phyloP scores from a whole-genome alignment of 2,113 vertebrate genomes.

The Pollimyrus isidori region DNA sequence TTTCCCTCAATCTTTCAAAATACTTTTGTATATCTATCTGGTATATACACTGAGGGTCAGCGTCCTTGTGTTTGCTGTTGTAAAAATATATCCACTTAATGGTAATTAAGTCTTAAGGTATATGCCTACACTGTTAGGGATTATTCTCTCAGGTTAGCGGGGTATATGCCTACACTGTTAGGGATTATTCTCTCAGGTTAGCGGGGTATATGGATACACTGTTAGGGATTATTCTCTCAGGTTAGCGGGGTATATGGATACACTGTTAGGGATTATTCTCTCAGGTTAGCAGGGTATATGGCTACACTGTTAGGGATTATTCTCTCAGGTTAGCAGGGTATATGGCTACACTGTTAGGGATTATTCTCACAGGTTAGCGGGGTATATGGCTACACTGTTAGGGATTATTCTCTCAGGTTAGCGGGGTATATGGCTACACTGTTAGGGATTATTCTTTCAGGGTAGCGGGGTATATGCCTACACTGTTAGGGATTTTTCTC shows the following conservation, averaged over 20 bases:
- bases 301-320: background rate
- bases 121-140: background rate
- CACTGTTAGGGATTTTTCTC: background rate
- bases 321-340: background rate
- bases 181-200: background rate
- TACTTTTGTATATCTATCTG: no score
- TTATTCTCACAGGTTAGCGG: background rate
- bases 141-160: background rate
- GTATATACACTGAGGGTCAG: no score
- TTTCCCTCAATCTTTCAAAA: no score
- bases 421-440: no score
- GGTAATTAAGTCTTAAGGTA: no score
- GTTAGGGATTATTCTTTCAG: no score
- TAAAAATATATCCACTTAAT: no score
- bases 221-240: background rate
- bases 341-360: background rate
- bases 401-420: no score
- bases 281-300: background rate
- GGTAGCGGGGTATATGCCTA: background rate
- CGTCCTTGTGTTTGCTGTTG: no score
- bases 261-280: background rate
- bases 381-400: background rate
- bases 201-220: background rate
- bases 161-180: no score
- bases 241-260: background rate